Evolutionary conservation across 1,140 invertebrate genomes (phyloP), one percentile per base, ranked within the genome.

Genomic region (Nasonia giraulti): DNA sequence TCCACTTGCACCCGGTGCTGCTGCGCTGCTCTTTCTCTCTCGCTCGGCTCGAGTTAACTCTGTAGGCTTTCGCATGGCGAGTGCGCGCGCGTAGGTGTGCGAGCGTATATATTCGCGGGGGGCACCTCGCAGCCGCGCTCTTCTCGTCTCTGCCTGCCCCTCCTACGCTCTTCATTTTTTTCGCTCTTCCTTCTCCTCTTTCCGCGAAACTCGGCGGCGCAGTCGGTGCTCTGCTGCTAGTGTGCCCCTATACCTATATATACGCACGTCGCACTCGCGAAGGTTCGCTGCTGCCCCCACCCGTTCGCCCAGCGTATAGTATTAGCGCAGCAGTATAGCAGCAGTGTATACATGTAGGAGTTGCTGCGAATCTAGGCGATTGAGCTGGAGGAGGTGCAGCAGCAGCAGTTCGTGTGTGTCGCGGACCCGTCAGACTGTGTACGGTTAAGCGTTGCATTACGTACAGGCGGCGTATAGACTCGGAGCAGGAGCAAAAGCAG

Each of bases 321-420:
- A 33, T 20, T 23, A 75, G 73, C 33, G 73, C 73, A 44, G 31
- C 31, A 40, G 33, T 37, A 37, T 37, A 37, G 73, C 73, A 33
- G 31, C 17, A 75, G 31, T 17, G 47, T 62, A n/a, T 62, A 62
- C 20, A n/a, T 62, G 55, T 62, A 62, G 68, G 23, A 71, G 68
- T 71, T 11, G 68, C 68, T 31, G 40, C 40, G 68, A 71, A 71
- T 71, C 68, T 71, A 71, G 68, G 68, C 68, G 55, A n/a, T 55
- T 12, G 23, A n/a, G 14, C n/a, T 27, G 47, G 44, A 78, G 33
- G 27, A 23, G 47, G 50, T 40, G 44, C 20, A 76, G 8, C 20
- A 76, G 33, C 17, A 40, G 37, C 20, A 74, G 47, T 50, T 50
- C 47, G 47, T 50, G 47, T 71, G 23, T 40, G 68, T 50, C 55